Percentiles rank a stretch among this genome's conserved stretches.
Evolutionary conservation across 2,797 vertebrate species (phyloP).

Genomic region (Cirrhinus molitorella): DNA sequence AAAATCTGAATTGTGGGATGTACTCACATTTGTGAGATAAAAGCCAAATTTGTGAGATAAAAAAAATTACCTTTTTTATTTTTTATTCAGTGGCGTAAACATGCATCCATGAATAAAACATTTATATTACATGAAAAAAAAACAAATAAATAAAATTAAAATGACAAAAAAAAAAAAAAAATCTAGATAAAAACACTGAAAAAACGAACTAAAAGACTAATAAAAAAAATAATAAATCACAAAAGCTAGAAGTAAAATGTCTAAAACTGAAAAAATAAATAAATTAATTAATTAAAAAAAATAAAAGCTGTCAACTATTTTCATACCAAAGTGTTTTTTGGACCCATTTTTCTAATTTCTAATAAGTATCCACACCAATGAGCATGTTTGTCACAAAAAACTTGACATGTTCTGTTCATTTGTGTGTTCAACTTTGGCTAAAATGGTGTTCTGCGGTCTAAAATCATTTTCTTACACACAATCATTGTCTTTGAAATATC

Average conservation of each 20-base stretch:
- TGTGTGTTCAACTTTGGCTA: not conserved
- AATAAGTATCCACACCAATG: not conserved
- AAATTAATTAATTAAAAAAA: too few relatives aligned
- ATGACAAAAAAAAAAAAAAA: not conserved
- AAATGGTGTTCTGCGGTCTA: not conserved
- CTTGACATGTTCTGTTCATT: not conserved
- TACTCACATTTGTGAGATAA: too few relatives aligned
- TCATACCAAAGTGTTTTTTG: not conserved
- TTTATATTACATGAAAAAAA: not conserved
- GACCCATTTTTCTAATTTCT: not conserved
- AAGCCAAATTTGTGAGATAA: too few relatives aligned
- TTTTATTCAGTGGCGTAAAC: too few relatives aligned
- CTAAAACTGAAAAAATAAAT: too few relatives aligned
- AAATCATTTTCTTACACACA: not conserved
- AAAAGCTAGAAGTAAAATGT: not conserved
- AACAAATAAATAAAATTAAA: not conserved
- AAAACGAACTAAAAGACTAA: not conserved
- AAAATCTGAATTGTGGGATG: too few relatives aligned
- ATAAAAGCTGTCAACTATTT: not conserved
- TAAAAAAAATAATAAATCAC: too few relatives aligned
- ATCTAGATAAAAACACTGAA: not conserved
- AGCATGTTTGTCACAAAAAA: not conserved
- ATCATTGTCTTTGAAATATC: not conserved
- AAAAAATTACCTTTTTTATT: too few relatives aligned
- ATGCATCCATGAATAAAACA: not conserved